phyloP scores from a whole-genome alignment of 2,888 invertebrate species.

The Ctenicera cuprea region DNA sequence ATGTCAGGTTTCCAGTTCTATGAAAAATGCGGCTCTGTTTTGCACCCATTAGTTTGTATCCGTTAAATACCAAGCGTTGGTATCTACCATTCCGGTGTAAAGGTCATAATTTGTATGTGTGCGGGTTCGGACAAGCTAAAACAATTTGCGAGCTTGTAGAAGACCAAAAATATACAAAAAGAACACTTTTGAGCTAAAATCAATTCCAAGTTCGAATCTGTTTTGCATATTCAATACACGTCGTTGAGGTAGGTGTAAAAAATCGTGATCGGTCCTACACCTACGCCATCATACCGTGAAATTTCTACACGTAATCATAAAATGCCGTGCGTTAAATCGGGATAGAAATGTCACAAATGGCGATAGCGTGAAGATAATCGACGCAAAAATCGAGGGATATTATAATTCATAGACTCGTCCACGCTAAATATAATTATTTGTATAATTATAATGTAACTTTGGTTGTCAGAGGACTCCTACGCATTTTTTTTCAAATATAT shows the following conservation, averaged over 20 bases:
- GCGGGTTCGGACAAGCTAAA: conserved; percentile 16
- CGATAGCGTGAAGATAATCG: conserved; percentile 14
- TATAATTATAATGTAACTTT: conserved; percentile 52
- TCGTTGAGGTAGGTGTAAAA: conserved; percentile 51
- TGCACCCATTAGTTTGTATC: conserved; percentile 3
- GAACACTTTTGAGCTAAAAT: conserved; percentile 44
- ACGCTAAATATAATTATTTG: conserved; percentile 48
- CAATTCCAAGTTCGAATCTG: conserved; percentile 47
- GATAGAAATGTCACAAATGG: neutral
- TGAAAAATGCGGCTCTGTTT: conserved; percentile 13
- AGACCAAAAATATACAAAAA: conserved; percentile 34
- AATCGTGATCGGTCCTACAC: conserved; percentile 52
- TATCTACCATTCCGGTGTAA: conserved; percentile 4
- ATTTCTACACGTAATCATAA: conserved; percentile 30
- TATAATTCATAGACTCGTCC: conserved; percentile 48
- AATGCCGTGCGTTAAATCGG: neutral
- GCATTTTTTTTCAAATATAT: conserved; percentile 34
- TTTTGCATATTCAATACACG: conserved; percentile 51
- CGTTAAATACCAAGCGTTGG: conserved; percentile 4
- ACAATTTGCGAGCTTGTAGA: conserved; percentile 32
- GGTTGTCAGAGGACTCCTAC: conserved; percentile 43
- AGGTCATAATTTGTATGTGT: conserved; percentile 23
- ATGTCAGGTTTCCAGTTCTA: neutral
- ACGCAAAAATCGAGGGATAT: conserved; percentile 11
- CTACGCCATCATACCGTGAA: conserved; percentile 35